A percentile compares a stretch with the other conserved stretches of the same genome.
Evolutionary conservation across 35 echinoderm and acorn worm species (phyloP).

Genomic region (Ophiothrix spiculata): DNA sequence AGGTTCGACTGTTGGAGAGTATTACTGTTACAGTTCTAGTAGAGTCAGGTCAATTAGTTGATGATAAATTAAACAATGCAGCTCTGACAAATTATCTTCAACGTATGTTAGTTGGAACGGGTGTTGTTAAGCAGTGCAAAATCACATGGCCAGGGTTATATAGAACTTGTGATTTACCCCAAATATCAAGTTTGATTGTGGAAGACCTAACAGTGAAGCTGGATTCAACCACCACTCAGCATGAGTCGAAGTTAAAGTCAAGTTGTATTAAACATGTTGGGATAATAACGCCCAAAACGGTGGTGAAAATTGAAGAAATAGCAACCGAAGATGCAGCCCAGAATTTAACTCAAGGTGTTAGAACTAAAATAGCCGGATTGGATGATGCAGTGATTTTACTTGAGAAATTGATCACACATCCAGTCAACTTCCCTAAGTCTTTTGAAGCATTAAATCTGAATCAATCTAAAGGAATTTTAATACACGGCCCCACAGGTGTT

Average conservation of each 20-base stretch:
- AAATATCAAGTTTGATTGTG: neutral
- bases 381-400: conserved; percentile 30
- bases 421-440: conserved; percentile 1
- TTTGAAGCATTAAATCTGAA: conserved; percentile 15
- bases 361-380: conserved; percentile 21
- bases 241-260: neutral
- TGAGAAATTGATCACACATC: conserved; percentile 29
- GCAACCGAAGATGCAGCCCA: neutral
- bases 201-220: neutral
- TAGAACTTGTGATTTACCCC: too few relatives aligned
- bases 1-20: neutral
- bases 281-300: conserved; percentile 16
- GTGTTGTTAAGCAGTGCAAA: neutral
- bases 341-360: neutral
- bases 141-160: neutral
- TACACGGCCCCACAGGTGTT: conserved; percentile 37
- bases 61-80: neutral
- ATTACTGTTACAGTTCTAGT: neutral
- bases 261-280: neutral
- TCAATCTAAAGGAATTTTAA: conserved; percentile 30
- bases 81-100: neutral
- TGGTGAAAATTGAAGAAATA: neutral
- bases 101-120: neutral
- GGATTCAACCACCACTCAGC: neutral
- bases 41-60: conserved; percentile 1